Base-by-base conservation (phyloP, 1,140 invertebrate genomes). In the Drosophila parabipectinata region DNA sequence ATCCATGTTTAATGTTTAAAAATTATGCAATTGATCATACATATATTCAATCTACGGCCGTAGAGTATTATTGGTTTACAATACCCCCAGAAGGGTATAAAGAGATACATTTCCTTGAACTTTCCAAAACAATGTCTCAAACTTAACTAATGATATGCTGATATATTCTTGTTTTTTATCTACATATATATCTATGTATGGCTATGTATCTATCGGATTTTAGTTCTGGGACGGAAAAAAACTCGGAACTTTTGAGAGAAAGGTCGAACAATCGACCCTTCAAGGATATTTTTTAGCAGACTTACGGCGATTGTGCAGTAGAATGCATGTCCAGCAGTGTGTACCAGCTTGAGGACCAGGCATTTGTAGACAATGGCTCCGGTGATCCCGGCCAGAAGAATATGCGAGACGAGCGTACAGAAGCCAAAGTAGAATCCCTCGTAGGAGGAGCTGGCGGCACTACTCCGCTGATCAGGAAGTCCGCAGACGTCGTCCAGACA, bases 291-390 rank as follows among this genome's bases (percentile, higher is more conserved):
- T 14, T 10, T n/a, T 1, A 14, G 14, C 1, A 1, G 6, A 90
- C 90, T 88, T 57, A 91, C 90, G 3, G 63, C 90, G 9, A 91
- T 61, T n/a, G 90, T 91, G n/a, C 90, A 91, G 24, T 91, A 87
- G 51, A 88, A 90, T 2, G 90, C 90, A 57, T 91, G 90, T 28
- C 76, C 72, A 0, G 90, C 90, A 0, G 90, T 91, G 48, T 91
- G 90, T 4, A 74, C 74, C 72, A 91, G 72, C 18, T 88, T 81
- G 7, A 91, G 51, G n/a, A 83, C 48, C 3, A 87, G 53, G 52
- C 90, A 91, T 56, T 88, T 91, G 18, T 64, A 74, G 6, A 78
- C 78, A 8, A 91, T 58, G 15, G 67, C 72, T 4, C 32, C 30
- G 0, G 90, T 90, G 14, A 91, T 88, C 7, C 83, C 84, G n/a